These are phyloP conservation scores for Motacilla tschutschensis DNA, from an alignment of 2,113 vertebrate genomes.

Conservation along the genomic window DNA sequence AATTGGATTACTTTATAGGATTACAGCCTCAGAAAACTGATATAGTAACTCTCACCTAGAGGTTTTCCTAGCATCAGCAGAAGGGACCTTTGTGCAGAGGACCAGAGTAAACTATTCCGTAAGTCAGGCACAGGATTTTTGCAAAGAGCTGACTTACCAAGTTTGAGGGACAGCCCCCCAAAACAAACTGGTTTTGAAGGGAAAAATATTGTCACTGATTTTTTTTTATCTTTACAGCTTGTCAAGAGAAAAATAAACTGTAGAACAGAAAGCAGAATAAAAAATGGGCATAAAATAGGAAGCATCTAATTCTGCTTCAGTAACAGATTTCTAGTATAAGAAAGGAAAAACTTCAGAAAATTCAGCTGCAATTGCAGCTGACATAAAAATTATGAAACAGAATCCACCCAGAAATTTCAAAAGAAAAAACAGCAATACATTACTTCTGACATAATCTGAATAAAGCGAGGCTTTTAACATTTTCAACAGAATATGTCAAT, in stretches of 20 bases:
- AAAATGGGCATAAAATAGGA: not conserved
- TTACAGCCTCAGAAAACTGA: not conserved
- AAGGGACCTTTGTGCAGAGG: not conserved
- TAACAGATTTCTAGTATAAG: not conserved
- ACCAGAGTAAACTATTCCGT: not conserved
- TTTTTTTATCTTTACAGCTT: slow-evolving; percentile 1
- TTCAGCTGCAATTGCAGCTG: not conserved
- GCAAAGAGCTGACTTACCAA: not conserved
- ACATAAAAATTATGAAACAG: not conserved
- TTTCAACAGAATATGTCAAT: not conserved
- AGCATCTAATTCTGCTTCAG: not conserved
- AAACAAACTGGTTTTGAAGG: not conserved
- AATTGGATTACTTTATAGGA: not conserved
- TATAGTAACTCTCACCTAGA: not conserved
- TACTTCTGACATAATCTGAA: not conserved
- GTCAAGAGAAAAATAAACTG: not conserved
- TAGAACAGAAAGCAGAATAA: not conserved
- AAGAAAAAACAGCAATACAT: not conserved
- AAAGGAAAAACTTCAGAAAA: not conserved
- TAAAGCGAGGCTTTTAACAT: not conserved
- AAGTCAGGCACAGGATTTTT: not conserved
- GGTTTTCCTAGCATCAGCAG: not conserved
- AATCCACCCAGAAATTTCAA: not conserved
- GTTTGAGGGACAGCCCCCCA: not conserved
- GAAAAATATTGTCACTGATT: not conserved